phyloP scores from a whole-genome alignment of 2,888 invertebrate genomes.

The Callyntrura guangdongensis region DNA sequence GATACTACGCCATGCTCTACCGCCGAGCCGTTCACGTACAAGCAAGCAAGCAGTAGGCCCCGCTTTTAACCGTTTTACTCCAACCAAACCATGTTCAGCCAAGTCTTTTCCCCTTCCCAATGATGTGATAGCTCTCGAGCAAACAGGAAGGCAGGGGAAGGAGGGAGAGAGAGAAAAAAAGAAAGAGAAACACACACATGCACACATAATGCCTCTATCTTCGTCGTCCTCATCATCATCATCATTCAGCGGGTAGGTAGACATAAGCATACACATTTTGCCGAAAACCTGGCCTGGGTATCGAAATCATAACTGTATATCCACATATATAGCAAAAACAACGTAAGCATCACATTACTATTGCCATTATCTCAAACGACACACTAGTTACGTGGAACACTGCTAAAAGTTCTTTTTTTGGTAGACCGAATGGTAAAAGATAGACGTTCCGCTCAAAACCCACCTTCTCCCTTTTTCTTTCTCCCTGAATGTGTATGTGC shows the following conservation, averaged over 20 bases:
- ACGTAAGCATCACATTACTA: neutral
- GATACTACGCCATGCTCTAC: constrained; percentile 1
- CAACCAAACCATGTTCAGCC: constrained; percentile 34
- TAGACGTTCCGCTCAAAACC: too few relatives aligned
- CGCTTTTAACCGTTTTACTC: constrained; percentile 3
- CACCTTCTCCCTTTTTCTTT: too few relatives aligned
- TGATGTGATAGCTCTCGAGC: constrained; percentile 6
- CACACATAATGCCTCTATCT: constrained; percentile 40
- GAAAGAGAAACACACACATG: constrained; percentile 6
- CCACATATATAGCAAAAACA: neutral
- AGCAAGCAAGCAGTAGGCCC: neutral
- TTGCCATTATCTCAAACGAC: neutral
- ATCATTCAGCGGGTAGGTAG: neutral
- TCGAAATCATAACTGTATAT: neutral
- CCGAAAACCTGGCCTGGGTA: neutral
- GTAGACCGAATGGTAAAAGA: too few relatives aligned
- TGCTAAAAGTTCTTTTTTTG: too few relatives aligned
- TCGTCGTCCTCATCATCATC: constrained; percentile 6
- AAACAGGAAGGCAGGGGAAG: neutral
- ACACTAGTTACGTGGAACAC: too few relatives aligned
- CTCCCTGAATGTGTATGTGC: too few relatives aligned
- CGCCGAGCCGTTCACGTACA: neutral
- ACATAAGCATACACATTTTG: neutral
- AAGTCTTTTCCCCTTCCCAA: constrained; percentile 16
- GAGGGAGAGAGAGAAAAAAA: neutral